Evolutionary conservation across 2,888 invertebrate species (phyloP).

Genomic region (Blera fallax): DNA sequence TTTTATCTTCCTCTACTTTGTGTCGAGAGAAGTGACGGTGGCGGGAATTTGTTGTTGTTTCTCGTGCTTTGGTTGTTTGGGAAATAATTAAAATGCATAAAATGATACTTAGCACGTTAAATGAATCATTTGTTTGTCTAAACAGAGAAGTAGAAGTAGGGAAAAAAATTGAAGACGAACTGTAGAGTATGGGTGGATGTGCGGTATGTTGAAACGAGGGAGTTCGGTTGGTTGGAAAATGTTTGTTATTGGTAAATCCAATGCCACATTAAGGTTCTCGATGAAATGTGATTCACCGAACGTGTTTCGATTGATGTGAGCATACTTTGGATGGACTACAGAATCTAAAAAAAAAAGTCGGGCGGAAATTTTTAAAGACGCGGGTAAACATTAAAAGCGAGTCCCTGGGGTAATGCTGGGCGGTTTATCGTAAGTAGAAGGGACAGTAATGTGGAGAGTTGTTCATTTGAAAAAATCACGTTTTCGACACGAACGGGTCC

Average conservation of each 20-base stretch:
- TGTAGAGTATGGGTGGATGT: not conserved
- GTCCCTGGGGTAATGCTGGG: too few species aligned
- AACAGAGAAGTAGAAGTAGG: constrained; percentile 24
- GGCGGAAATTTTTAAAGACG: too few species aligned
- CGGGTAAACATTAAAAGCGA: not conserved
- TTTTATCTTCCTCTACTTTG: not conserved
- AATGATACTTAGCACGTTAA: constrained; percentile 59
- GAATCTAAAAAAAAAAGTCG: too few species aligned
- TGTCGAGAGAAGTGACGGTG: not conserved
- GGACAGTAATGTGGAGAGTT: too few species aligned
- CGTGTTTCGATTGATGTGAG: not conserved
- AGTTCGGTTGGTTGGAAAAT: constrained; percentile 1
- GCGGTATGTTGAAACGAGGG: not conserved
- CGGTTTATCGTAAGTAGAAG: too few species aligned
- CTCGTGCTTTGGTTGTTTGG: constrained; percentile 22
- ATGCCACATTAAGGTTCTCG: constrained; percentile 29
- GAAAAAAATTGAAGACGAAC: not conserved
- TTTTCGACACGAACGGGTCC: too few species aligned
- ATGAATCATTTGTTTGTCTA: constrained; percentile 53
- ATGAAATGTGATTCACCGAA: constrained; percentile 31
- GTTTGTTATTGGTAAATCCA: constrained; percentile 27
- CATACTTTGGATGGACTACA: not conserved
- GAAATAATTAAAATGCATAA: constrained; percentile 61
- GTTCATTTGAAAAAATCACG: too few species aligned
- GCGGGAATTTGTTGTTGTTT: constrained; percentile 31